Evolutionary conservation across 2,888 invertebrate genomes (phyloP), one percentile per base, ranked within the genome.

Genomic region (Leptodirus hochenwartii): DNA sequence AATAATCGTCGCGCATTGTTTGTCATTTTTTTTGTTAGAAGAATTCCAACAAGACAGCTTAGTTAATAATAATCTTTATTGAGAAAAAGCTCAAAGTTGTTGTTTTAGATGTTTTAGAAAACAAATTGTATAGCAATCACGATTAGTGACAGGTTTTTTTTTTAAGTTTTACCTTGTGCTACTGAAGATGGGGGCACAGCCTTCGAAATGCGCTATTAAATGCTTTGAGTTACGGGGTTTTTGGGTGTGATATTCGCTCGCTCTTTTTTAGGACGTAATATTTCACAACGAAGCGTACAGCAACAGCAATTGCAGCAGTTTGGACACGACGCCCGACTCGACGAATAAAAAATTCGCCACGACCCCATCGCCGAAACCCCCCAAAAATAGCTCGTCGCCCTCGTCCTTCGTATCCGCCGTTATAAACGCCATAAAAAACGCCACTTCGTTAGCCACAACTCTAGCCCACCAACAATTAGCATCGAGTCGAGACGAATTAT

Each of bases 231-330:
- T 10, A 14, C 20, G 22, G 16, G 17, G 15, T 3, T 12, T 14
- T 5, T 26, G 13, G 5, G n/a, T n/a, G n/a, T 25, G 12, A 10
- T 32, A 9, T 27, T n/a, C 16, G 9, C 17, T 25, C 10, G 27
- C 29, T 29, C 16, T 29, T n/a, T 50, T 50, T 36, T 41, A 74
- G 73, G 74, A 80, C 45, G 70, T 71, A 33, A 72, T 80, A 41
- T 81, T 70, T 51, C 78, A 80, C 47, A 80, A 79, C 43, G 81
- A 81, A 50, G 73, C 69, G 0, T 77, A 70, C 50, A 72, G 74
- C 44, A 69, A 69, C 44, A 77, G 74, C 48, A 70, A n/a, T n/a
- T n/a, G 73, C 50, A 72, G 75, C 47, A 69, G 73, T 43, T 62
- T 69, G 30, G 73, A 76, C 20, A 64, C 69, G 6, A 70, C 72